phyloP scores from a whole-genome alignment of 2,797 vertebrate genomes.

The Mus minutoides region DNA sequence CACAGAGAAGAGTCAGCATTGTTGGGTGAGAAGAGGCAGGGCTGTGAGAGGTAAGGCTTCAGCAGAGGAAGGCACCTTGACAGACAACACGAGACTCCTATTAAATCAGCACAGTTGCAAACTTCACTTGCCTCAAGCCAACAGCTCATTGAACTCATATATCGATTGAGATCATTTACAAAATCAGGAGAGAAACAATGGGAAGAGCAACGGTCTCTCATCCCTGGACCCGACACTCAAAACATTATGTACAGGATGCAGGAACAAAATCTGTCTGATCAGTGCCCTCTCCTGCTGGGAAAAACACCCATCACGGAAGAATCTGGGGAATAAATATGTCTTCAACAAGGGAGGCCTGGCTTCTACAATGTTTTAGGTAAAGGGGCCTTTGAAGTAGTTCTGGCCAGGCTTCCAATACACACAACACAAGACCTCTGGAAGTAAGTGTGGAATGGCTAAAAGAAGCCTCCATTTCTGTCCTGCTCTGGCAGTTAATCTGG shows the following conservation, averaged over 20 bases:
- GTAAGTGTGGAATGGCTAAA: neutral
- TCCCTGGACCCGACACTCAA: constrained; percentile 54
- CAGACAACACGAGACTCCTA: constrained; percentile 69
- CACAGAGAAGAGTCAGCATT: constrained; percentile 62
- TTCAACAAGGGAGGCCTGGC: constrained; percentile 34
- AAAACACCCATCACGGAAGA: constrained; percentile 34
- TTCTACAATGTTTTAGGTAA: constrained; percentile 16
- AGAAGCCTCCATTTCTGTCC: neutral
- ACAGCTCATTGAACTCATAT: constrained; percentile 61
- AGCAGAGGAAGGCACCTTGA: constrained; percentile 80
- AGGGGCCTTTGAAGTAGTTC: constrained; percentile 29
- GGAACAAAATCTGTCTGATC: constrained; percentile 43
- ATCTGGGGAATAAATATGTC: constrained; percentile 34
- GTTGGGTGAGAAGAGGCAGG: constrained; percentile 64
- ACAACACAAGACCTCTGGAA: constrained; percentile 13
- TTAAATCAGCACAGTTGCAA: constrained; percentile 66
- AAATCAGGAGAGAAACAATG: constrained; percentile 68
- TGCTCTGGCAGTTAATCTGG: neutral
- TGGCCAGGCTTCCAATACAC: constrained; percentile 7
- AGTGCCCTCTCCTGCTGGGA: constrained; percentile 53
- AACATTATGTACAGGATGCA: constrained; percentile 61
- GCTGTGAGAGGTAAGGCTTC: constrained; percentile 78
- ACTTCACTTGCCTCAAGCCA: constrained; percentile 71
- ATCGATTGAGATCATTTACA: constrained; percentile 58
- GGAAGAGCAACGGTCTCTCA: constrained; percentile 31